These are phyloP conservation scores for Uloborus diversus DNA, from an alignment of 1,140 invertebrate genomes.

Conservation along the genomic window DNA sequence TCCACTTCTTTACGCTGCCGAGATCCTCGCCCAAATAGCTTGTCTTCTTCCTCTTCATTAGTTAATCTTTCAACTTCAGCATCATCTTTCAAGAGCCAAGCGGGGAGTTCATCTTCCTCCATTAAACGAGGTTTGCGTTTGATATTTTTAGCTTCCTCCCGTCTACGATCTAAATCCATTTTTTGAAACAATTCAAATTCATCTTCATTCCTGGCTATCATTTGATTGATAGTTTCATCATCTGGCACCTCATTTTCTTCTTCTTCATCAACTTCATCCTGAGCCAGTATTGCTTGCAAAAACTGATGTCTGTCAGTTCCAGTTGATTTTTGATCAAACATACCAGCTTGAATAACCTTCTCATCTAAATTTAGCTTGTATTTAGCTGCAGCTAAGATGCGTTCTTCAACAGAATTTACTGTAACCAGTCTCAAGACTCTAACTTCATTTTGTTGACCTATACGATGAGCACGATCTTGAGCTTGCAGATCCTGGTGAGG, in stretches of 20 bases:
- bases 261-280: conserved; percentile 90
- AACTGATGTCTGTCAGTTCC: conserved; percentile 94
- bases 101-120: conserved; percentile 91
- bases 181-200: conserved; percentile 95
- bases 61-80: conserved; percentile 80
- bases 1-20: conserved; percentile 96
- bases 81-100: conserved; percentile 94
- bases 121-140: conserved; percentile 85
- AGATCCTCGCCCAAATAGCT: conserved; percentile 82
- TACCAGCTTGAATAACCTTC: conserved; percentile 99
- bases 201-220: conserved; percentile 93
- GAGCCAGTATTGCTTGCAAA: conserved; percentile 91
- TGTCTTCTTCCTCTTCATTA: conserved; percentile 78
- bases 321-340: conserved; percentile 99
- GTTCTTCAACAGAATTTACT: conserved; percentile 97
- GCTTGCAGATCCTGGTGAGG: conserved; percentile 99
- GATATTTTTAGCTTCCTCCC: conserved; percentile 80
- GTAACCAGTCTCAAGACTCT: conserved; percentile 96
- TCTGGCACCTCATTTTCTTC: conserved; percentile 99
- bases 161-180: conserved; percentile 89
- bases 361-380: conserved; percentile 97
- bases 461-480: conserved; percentile 98
- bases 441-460: conserved; percentile 98
- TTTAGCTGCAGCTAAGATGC: conserved; percentile 89
- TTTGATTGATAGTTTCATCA: conserved; percentile 98